Evolutionary conservation across 2,113 vertebrate species (phyloP).

Genomic region (Pteronura brasiliensis): DNA sequence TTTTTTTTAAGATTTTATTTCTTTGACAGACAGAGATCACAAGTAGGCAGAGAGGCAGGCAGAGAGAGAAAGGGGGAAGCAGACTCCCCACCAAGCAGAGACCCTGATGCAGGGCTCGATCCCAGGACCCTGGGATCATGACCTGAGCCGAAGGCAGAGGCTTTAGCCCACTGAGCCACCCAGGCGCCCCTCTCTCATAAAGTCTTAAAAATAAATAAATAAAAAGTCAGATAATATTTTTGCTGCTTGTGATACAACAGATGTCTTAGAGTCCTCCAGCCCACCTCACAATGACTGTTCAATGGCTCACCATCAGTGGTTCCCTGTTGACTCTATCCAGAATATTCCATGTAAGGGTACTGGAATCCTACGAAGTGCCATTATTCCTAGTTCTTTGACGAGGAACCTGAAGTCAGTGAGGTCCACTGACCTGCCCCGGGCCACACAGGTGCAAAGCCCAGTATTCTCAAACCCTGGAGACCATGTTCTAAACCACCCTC

Average conservation of each 20-base stretch:
- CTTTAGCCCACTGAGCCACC: no score
- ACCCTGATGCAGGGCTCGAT: no score
- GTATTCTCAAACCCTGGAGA: neutral
- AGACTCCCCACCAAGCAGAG: no score
- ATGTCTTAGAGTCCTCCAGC: neutral
- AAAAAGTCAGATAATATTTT: neutral
- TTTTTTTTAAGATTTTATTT: no score
- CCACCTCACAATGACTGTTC: neutral
- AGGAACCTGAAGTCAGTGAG: neutral
- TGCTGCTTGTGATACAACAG: neutral
- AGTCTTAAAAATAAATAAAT: neutral
- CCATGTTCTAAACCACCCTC: neutral
- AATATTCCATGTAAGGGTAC: neutral
- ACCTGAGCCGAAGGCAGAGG: no score
- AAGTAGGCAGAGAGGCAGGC: no score
- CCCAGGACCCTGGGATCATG: no score
- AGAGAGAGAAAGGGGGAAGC: no score
- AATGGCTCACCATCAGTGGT: neutral
- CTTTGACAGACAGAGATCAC: no score
- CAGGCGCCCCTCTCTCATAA: no score
- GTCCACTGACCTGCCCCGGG: neutral
- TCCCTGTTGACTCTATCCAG: neutral
- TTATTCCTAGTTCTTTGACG: neutral
- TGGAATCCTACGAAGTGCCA: neutral
- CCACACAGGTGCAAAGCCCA: neutral